Evolutionary conservation across 2,888 invertebrate genomes (phyloP), one percentile per base, ranked within the genome.

Genomic region (Cinara cedri): DNA sequence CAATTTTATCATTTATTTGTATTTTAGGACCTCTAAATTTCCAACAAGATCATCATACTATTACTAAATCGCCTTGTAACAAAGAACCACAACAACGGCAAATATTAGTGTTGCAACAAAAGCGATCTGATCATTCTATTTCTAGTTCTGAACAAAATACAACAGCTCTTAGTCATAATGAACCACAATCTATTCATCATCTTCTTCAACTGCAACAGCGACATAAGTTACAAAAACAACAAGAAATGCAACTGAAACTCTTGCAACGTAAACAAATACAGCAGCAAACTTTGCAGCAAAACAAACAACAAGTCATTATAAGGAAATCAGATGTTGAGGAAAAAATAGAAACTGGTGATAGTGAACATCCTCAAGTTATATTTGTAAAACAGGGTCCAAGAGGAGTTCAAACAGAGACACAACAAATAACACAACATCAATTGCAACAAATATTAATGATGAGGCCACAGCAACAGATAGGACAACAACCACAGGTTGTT

Each of bases 351-450:
- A 3, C n/a, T 19, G 49, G 57, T 3, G 68, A 68, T 26, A 10
- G 68, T 13, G 76, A 78, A 60, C 76, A 60, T 26, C 46, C 76
- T 19, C 76, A 78, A 49, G 68, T 78, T 8, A 68, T 68, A 57
- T 78, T 68, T 34, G 60, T 78, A 49, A 78, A 68, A 78, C 76
- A 78, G 16, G 16, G 76, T 34, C 49, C 57, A 19, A 78, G 68
- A 70, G 60, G 68, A 49, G 49, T 60, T 11, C 76, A 66, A 62
- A 86, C 1, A 83, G 86, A 54, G 83, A 84, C 21, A 84, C 86
- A 21, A 83, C 85, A 65, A 82, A 84, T 54, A 83, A 84, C 34
- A 78, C 82, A 74, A 75, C 82, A 72, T 72, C 82, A 68, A 65
- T 81, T 66, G 21, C 83, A 62, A 83, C 84, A 16, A 83, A 83